Percentiles rank a stretch among this genome's conserved stretches.
phyloP scores from a whole-genome alignment of 1,140 invertebrate genomes.

The Drosophila nigrodunni region DNA sequence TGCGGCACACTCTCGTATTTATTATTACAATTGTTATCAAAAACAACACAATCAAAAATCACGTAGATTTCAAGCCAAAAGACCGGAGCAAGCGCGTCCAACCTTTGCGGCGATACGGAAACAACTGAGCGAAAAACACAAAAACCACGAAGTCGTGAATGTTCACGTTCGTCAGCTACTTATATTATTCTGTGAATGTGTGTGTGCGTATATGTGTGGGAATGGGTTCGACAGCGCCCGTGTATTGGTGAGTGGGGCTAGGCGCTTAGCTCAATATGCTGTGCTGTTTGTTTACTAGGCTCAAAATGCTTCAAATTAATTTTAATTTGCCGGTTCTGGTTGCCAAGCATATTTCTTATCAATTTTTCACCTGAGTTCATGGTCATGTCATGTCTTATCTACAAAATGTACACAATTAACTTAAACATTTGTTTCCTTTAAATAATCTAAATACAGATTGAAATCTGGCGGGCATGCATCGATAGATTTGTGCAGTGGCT shows the following conservation, averaged over 20 bases:
- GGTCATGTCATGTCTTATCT: not conserved
- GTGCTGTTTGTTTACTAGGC: conserved; percentile 40
- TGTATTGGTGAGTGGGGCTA: conserved; percentile 5
- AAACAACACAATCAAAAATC: conserved; percentile 26
- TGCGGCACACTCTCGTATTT: conserved; percentile 31
- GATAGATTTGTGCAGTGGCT: conserved; percentile 10
- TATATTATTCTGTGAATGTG: not conserved
- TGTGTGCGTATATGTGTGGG: conserved; percentile 14
- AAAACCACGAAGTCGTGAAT: conserved; percentile 48
- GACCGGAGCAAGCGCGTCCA: conserved; percentile 52
- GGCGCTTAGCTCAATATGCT: conserved; percentile 4
- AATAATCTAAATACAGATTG: not conserved
- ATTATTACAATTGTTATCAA: conserved; percentile 33
- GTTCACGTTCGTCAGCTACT: conserved; percentile 35
- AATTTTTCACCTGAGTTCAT: conserved; percentile 8
- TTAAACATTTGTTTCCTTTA: too few relatives aligned
- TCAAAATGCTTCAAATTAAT: conserved; percentile 34
- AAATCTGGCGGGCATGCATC: conserved; percentile 7
- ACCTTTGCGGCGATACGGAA: conserved; percentile 61
- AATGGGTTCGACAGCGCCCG: not conserved
- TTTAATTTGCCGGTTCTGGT: conserved; percentile 42
- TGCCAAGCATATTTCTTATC: conserved; percentile 33
- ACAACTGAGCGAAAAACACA: conserved; percentile 58
- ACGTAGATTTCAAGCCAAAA: conserved; percentile 40
- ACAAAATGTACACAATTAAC: not conserved